A percentile compares a stretch with the other conserved stretches of the same genome.
Conservation (phyloP, 1,140 invertebrate species). For the Bursaphelenchus mucronatus region DNA sequence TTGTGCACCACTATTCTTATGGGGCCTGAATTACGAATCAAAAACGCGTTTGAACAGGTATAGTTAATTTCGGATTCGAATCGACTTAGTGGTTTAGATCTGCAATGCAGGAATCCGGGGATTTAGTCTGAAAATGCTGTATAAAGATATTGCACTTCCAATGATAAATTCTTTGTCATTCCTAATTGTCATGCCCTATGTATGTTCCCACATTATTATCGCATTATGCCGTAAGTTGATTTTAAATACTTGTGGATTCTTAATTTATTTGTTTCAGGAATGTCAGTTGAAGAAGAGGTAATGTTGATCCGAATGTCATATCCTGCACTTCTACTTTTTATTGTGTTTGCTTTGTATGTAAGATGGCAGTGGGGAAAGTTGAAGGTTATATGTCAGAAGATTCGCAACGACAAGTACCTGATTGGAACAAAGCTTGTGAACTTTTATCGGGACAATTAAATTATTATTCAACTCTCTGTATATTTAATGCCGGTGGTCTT, state of each 20-base stretch:
- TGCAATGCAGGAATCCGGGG: slow-evolving; percentile 82
- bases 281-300: slow-evolving; percentile 68
- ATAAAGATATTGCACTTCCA: slow-evolving; percentile 78
- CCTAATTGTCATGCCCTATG: slow-evolving; percentile 47
- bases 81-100: slow-evolving; percentile 62
- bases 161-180: slow-evolving; percentile 68
- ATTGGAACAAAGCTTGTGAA: slow-evolving; percentile 86
- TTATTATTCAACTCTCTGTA: background rate
- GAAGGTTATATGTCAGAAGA: slow-evolving; percentile 88
- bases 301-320: slow-evolving; percentile 81
- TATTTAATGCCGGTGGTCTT: too few relatives aligned
- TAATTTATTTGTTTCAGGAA: slow-evolving; percentile 14
- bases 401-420: slow-evolving; percentile 92
- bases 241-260: background rate
- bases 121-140: slow-evolving; percentile 81
- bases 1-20: slow-evolving; percentile 93
- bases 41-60: slow-evolving; percentile 81
- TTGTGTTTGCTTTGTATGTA: slow-evolving; percentile 70
- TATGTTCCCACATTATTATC: slow-evolving; percentile 32
- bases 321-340: slow-evolving; percentile 75
- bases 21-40: slow-evolving; percentile 90
- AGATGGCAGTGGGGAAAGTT: slow-evolving; percentile 81
- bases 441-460: slow-evolving; percentile 63
- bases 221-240: slow-evolving; percentile 35
- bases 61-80: slow-evolving; percentile 61